Base-by-base conservation (phyloP, 2,113 vertebrate species). In the Spea multiplicata region DNA sequence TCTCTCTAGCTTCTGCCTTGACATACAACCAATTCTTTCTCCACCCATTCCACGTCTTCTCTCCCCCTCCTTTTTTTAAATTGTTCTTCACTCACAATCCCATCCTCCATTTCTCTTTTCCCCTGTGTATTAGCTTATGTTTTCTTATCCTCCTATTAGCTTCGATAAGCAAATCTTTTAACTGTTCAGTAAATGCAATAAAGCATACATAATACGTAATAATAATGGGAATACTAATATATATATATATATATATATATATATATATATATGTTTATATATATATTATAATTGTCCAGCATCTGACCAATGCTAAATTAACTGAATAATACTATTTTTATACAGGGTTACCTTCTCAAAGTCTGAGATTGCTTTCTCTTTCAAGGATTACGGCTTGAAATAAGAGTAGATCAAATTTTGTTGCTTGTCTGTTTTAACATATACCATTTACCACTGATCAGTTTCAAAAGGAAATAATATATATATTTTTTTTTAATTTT, bases 151-250 rank as follows among this genome's bases (percentile, higher is more conserved):
- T 62, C 65, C 46, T 57, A 77, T 70, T 73, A 69, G 67, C 82
- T 73, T 57, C 66, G 55, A 75, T 86, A 82, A 78, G 68, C 76
- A 78, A 78, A 78, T 70, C 75, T 47, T 77, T 13, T 12, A 66
- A 44, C 74, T 62, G 57, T 49, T 76, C 74, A 76, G 74, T 64
- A 76, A 76, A 76, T 68, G 64, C 55, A 66, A 76, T 76, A 76
- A 76, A 59, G 67, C 74, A 30, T 30, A 2, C 30, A 30, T 30
- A 30, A 30, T 30, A 30, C 2, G 30, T 30, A 30, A 30, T 1
- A 30, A 30, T 30, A 30, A 30, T 30, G 30, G 1, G 30, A 30
- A 30, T 30, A 30, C 1, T 30, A 30, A 1, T 30, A 30, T 30
- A 30, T 30, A 30, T 30, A 30, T 30, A 2, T 30, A 30, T 30